Evolutionary conservation across 2,797 vertebrate genomes (phyloP).

Genomic region (Mus spretus): DNA sequence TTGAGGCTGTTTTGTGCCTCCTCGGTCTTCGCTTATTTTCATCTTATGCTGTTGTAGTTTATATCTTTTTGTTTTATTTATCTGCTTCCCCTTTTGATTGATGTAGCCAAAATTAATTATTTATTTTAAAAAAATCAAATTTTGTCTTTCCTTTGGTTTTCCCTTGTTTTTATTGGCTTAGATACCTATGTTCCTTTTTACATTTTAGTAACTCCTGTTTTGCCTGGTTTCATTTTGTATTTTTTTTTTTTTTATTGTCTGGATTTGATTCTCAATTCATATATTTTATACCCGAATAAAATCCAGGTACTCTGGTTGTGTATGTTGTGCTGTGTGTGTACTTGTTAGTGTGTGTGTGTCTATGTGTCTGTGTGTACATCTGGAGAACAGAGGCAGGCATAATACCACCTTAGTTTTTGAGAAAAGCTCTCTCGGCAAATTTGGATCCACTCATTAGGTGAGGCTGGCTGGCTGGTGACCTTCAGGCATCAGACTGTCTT

Average conservation of each 20-base stretch:
- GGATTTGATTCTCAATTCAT: neutral
- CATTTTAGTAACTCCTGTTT: neutral
- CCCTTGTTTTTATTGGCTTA: neutral
- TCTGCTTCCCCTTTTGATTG: neutral
- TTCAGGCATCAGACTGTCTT: neutral
- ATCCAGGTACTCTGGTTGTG: neutral
- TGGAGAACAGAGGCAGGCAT: neutral
- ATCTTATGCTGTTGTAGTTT: neutral
- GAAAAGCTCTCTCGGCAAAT: neutral
- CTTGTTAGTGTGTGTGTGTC: neutral
- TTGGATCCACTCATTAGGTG: neutral
- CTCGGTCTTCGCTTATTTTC: conserved; percentile 37
- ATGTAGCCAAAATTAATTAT: neutral
- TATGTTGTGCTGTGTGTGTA: neutral
- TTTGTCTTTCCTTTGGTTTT: conserved; percentile 1
- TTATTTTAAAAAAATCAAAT: conserved; percentile 3
- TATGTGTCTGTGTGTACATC: neutral
- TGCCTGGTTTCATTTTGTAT: neutral
- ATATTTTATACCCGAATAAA: neutral
- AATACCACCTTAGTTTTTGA: neutral
- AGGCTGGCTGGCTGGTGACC: neutral
- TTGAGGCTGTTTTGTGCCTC: conserved; percentile 44
- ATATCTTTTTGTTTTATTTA: conserved; percentile 9
- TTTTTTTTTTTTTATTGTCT: conserved; percentile 34
- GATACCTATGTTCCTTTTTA: conserved; percentile 14